These are phyloP conservation scores for Chunga burmeisteri DNA, from an alignment of 2,113 vertebrate species.

Conservation along the genomic window DNA sequence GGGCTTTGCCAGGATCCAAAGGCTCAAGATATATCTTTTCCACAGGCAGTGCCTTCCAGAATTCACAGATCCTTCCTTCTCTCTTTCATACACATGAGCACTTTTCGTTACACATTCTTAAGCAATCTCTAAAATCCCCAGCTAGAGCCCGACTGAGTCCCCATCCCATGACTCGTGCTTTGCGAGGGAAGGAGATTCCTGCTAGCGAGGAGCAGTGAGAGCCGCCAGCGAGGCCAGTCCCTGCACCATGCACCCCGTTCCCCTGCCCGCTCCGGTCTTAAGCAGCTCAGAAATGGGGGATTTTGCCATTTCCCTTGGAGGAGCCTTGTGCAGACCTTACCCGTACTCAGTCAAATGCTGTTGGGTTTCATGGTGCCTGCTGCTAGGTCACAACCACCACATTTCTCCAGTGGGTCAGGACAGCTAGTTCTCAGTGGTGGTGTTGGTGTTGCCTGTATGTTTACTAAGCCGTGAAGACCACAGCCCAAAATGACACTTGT, in stretches of 20 bases:
- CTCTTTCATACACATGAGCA: not conserved
- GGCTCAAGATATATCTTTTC: not conserved
- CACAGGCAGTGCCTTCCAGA: not conserved
- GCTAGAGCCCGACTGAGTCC: not conserved
- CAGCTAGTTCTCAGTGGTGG: accelerated
- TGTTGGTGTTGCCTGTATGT: not conserved
- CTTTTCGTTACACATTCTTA: not conserved
- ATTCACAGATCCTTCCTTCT: not conserved
- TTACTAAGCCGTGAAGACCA: not conserved
- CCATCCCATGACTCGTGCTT: not conserved
- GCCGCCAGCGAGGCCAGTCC: accelerated
- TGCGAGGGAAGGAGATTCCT: not conserved
- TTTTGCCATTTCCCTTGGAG: not conserved
- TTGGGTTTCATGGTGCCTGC: not conserved
- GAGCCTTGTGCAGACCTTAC: not conserved
- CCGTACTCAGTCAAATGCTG: accelerated
- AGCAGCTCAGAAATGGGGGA: not conserved
- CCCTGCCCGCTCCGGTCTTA: not conserved
- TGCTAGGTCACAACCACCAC: not conserved
- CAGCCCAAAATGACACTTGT: not conserved
- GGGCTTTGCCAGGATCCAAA: not conserved
- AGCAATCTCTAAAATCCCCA: not conserved
- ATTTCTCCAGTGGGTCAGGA: not conserved
- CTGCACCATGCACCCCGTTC: not conserved
- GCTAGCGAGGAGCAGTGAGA: not conserved